Base-by-base conservation (phyloP, 2,888 invertebrate genomes). In the Euclidia mi region DNA sequence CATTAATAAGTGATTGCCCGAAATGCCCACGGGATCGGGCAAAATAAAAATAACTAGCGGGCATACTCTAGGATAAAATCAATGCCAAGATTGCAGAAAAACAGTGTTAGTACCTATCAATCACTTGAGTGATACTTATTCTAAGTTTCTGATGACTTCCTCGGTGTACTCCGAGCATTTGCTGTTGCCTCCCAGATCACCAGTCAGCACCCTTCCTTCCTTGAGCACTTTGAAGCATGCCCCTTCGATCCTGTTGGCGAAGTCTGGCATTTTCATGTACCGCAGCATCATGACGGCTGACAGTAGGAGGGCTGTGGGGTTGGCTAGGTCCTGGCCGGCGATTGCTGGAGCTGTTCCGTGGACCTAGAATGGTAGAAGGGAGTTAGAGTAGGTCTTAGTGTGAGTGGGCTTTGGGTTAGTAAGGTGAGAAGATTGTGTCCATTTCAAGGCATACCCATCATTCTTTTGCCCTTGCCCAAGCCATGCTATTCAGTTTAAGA, bases 251-350 rank as follows among this genome's bases (percentile, higher is more conserved):
- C 95, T 96, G 71, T 95, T 94, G 0, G 98, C 99, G 71, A 97
- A 94, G 0, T 95, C 85, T 41, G 90, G 94, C 29, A 99, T 91
- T 31, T 96, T 95, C 97, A 99, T 96, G 87, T 99, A 96, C 29
- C 98, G 96, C 56, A 99, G 95, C 99, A 99, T 99, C 99, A 99
- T 99, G 0, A 99, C 98, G 0, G 97, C 98, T 1, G 99, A 99
- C 2, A 99, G 95, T 6, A 99, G 95, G 14, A 99, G 95, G 6
- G 99, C 99, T 0, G 99, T 99, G 10, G 99, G 99, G 88, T 99
- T 99, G 32, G 99, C 99, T 88, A 97, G 96, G 95, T 99, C 99
- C 87, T 98, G 96, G 7, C 99, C 99, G 37, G 99, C 99, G 83
- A 99, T 99, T 71, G 98, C 97, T 0, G 99, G 99, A 0, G 99